Base-by-base conservation (phyloP, 64 coral and sea anemone species). In the Montipora sp. region DNA sequence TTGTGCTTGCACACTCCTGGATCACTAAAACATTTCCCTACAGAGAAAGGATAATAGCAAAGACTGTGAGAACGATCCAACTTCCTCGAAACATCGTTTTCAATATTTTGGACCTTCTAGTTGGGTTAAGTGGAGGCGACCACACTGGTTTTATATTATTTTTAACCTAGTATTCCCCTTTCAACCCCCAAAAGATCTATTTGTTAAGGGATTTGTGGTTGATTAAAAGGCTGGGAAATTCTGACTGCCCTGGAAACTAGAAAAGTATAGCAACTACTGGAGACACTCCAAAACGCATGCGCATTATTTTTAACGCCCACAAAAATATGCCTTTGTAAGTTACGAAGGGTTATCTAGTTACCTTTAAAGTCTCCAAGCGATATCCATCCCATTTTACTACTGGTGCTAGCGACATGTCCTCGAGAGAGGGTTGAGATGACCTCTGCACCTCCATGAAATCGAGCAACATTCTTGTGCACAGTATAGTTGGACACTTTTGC, bases 11-110 rank as follows among this genome's bases (percentile, higher is more conserved):
- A 97, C 19, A 59, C 87, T 21, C 68, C 83, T 22, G 95, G 95
- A 51, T 97, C 92, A 69, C 95, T 97, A 69, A 94, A 97, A 58
- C 95, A 97, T 78, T 97, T 97, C 12, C 95, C 95, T 97, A 16
- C 15, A 15, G 8, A 90, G 77, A 63, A 7, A 63, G 3, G 9
- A 63, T 16, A 14, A 14, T 14, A 63, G 60, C 10, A 63, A 7
- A 63, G 13, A 63, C 14, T 63, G 60, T 63, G 11, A 63, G 60
- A 63, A 63, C 6, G 36, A 36, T 55, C 51, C 51, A 55, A 5
- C 51, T 36, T 36, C 36, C 36, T 36, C 36, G 36, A 6, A 57
- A 57, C 7, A 11, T 57, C 53, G 53, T 57, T 57, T 8, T 57
- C 11, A 57, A 11, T 36, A 36, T 57, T 57, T 57, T 57, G 53